These are phyloP conservation scores for Agrypnus murinus DNA, from an alignment of 2,888 invertebrate species.

Conservation along the genomic window DNA sequence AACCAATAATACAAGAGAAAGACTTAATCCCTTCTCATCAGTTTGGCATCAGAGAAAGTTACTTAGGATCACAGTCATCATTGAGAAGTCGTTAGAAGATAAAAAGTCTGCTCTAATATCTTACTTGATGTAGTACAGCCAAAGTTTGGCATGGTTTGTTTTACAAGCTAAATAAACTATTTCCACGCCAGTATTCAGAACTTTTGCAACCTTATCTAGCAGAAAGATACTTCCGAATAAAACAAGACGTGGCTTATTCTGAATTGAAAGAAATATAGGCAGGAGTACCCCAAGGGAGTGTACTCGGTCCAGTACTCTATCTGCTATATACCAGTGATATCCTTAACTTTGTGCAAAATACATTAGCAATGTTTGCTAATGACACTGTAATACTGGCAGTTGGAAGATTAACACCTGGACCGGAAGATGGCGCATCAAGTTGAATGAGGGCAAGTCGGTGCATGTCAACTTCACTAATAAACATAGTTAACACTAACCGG, in stretches of 20 bases:
- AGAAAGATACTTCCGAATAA: slow-evolving; percentile 22
- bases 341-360: too few species aligned
- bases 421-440: slow-evolving; percentile 55
- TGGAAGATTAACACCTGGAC: slow-evolving; percentile 48
- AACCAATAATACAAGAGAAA: slow-evolving; percentile 39
- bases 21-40: slow-evolving; percentile 35
- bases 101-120: slow-evolving; percentile 21
- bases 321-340: too few species aligned
- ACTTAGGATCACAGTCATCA: slow-evolving; percentile 1
- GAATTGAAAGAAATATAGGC: slow-evolving; percentile 27
- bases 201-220: slow-evolving; percentile 28
- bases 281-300: too few species aligned
- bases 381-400: slow-evolving; percentile 41
- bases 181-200: slow-evolving; percentile 21
- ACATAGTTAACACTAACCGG: slow-evolving; percentile 32
- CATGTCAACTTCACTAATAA: slow-evolving; percentile 57
- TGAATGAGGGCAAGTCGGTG: slow-evolving; percentile 55
- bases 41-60: slow-evolving; percentile 29
- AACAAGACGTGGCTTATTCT: slow-evolving; percentile 21
- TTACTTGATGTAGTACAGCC: slow-evolving; percentile 23
- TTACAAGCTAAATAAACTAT: neutral
- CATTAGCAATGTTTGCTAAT: slow-evolving; percentile 49
- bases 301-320: slow-evolving; percentile 40
- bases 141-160: neutral
- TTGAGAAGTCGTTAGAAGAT: slow-evolving; percentile 29